These are phyloP conservation scores for Spheniscus humboldti DNA, from an alignment of 2,797 vertebrate genomes.

Conservation along the genomic window DNA sequence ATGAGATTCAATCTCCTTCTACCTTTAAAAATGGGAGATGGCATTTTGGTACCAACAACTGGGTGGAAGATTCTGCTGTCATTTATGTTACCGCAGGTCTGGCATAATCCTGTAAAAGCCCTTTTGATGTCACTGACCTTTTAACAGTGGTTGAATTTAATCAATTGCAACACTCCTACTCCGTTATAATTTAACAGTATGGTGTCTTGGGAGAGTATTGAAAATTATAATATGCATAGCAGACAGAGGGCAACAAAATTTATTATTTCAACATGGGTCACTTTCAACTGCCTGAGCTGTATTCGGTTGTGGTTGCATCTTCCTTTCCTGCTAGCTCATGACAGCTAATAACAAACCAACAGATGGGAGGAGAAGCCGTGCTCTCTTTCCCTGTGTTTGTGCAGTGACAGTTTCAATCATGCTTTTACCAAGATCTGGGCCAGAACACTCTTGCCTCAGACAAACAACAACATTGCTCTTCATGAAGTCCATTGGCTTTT, in stretches of 20 bases:
- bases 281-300: neutral
- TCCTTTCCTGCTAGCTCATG: neutral
- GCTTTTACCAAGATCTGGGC: neutral
- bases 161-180: neutral
- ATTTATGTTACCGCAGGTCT: neutral
- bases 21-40: neutral
- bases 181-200: neutral
- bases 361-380: fast-evolving
- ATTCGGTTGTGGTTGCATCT: neutral
- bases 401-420: neutral
- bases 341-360: neutral
- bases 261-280: neutral
- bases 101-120: neutral
- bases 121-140: neutral
- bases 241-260: neutral
- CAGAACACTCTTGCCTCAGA: neutral
- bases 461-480: neutral
- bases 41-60: neutral
- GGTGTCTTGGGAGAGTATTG: neutral
- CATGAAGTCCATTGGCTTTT: neutral
- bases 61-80: neutral
- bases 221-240: neutral
- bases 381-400: neutral
- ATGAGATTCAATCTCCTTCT: neutral
- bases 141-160: neutral